phyloP scores from a whole-genome alignment of 2,888 invertebrate genomes.

The Clitarchus hookeri region DNA sequence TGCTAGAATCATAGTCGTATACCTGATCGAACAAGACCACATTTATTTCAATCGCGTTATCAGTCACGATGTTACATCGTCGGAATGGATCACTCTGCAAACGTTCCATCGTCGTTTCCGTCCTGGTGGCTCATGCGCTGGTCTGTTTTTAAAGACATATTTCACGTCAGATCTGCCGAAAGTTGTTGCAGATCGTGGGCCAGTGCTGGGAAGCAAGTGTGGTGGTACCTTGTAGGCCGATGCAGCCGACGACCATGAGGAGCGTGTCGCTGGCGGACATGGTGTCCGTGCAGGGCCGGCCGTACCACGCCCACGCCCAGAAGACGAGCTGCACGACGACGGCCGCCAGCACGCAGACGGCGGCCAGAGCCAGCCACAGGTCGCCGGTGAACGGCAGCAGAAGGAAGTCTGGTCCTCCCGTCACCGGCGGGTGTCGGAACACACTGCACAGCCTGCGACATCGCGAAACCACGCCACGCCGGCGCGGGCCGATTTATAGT shows the following conservation, averaged over 20 bases:
- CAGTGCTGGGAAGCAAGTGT: background rate
- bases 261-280: background rate
- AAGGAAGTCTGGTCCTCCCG: background rate
- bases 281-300: background rate
- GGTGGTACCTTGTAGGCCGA: background rate
- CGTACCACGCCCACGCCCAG: background rate
- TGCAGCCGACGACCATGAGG: background rate
- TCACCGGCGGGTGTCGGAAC: constrained; percentile 30
- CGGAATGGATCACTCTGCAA: no score
- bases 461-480: background rate
- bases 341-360: background rate
- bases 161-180: no score
- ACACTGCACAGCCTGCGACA: constrained; percentile 6
- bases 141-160: no score
- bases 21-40: no score
- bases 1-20: no score
- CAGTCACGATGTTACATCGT: no score
- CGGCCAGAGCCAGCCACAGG: constrained; percentile 25
- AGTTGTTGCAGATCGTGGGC: no score
- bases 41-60: no score
- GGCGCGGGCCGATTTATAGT: no score
- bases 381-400: constrained; percentile 28
- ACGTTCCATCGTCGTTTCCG: no score
- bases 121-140: no score
- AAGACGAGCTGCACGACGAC: background rate